Conservation (phyloP, 2,113 vertebrate genomes). For the human region GRCh38 chr4:169079501-169080000, state of each 20-base stretch:
- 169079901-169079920: not conserved
- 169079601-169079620: not conserved
- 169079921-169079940: not conserved
- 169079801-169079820: not conserved
- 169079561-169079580: not conserved
- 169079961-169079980: not conserved
- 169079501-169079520: no score
- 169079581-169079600: not conserved
- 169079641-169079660: no score
- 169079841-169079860: not conserved
- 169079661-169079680: no score
- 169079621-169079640: not conserved
- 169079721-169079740: no score
- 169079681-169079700: no score
- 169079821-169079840: not conserved
- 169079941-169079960: not conserved
- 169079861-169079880: not conserved
- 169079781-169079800: not conserved
- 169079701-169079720: no score
- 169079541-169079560: rapidly evolving
- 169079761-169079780: not conserved
- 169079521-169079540: no score
- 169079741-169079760: no score
- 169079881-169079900: not conserved
- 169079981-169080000: not conserved